Base-by-base conservation (phyloP, 2,888 invertebrate genomes). In the Carcina quercana region DNA sequence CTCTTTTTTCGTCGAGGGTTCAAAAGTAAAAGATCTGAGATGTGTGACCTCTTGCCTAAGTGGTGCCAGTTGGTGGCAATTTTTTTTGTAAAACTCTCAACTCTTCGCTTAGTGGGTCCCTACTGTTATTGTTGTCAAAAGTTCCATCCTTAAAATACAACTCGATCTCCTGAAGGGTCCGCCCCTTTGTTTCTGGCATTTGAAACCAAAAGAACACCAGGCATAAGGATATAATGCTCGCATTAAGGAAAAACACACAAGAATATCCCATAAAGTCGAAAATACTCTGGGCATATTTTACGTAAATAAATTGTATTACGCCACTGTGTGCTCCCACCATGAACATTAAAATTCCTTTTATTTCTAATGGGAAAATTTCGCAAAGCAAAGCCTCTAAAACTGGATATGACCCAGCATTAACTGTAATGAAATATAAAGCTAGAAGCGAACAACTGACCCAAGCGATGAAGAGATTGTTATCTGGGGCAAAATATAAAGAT, bases 101-200 rank as follows among this genome's bases (percentile, higher is more conserved):
- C n/a, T 30, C 13, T 15, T 15, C 26, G n/a, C 26, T 25, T 8
- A 30, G 8, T 11, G 28, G 13, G 20, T 35, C 32, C 15, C 35
- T 12, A 1, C 28, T 20, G 10, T 34, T 12, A 1, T 29, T 20
- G 10, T 34, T 37, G 10, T 38, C 25, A 29, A 35, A 38, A 2
- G 4, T 35, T 25, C 43, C 37, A 24, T 47, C 47, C 21, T 49
- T 51, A 10, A 58, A 53, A 33, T 40, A 52, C 26, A 50, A 24
- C 22, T 58, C 59, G 2, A 58, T 53, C 39, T 60, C 55, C 26
- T 55, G 53, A 25, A 60, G 32, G n/a, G 51, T 56, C 25, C 45
- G 44, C 0, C 51, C 52, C 32, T 51, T 58, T 1, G 58, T 60
- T 39, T 60, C 58, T 1, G 57, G 56, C 30, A 60, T 30, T 28